A percentile compares a stretch with the other conserved stretches of the same genome.
These are phyloP conservation scores for Chymomyza procnemis DNA, from an alignment of 2,888 invertebrate species.

Conservation along the genomic window DNA sequence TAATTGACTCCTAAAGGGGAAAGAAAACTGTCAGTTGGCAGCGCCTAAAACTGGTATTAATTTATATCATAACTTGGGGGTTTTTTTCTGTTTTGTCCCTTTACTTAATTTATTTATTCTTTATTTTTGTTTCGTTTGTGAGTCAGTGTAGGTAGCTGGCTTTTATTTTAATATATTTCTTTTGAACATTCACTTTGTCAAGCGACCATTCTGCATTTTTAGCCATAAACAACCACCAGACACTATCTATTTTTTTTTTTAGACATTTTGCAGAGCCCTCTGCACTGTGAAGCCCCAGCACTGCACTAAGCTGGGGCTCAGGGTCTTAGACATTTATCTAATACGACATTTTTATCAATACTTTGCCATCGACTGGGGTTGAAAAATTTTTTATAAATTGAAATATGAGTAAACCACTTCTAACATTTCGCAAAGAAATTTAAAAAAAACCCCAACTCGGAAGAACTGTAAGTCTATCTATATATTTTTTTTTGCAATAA, in stretches of 20 bases:
- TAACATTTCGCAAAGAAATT: no score
- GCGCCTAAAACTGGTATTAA: background rate
- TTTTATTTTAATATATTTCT: background rate
- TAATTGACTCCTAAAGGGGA: slow-evolving; percentile 31
- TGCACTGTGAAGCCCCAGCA: slow-evolving; percentile 31
- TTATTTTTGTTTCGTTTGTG: background rate
- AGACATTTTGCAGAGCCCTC: background rate
- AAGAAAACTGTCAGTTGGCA: slow-evolving; percentile 22
- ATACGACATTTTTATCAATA: background rate
- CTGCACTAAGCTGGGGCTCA: slow-evolving; percentile 27
- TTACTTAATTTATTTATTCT: background rate
- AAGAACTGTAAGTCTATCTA: no score
- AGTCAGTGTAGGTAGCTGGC: background rate
- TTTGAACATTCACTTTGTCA: background rate
- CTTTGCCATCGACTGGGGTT: background rate
- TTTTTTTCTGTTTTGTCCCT: background rate
- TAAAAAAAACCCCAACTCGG: no score
- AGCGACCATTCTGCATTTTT: background rate
- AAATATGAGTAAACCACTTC: background rate
- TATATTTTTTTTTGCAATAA: no score
- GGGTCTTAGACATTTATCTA: slow-evolving; percentile 12
- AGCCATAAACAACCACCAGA: background rate
- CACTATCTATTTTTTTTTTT: background rate
- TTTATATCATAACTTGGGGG: background rate
- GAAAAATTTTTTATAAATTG: background rate